Conservation (phyloP, 2,888 invertebrate species). For the Pandemis cinnamomeana region DNA sequence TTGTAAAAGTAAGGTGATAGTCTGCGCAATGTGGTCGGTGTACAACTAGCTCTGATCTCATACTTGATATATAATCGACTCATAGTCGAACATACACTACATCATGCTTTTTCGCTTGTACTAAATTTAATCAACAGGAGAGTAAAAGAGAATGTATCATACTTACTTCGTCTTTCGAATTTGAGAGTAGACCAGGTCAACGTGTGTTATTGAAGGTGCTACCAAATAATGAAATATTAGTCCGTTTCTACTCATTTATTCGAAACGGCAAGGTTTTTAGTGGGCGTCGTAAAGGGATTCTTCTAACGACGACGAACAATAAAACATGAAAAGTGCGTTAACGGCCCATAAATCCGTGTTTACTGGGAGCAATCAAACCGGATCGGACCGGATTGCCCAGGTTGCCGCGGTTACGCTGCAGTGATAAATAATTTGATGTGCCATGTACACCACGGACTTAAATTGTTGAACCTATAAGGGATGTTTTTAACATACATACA, state of each 20-base stretch:
- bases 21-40: too few species aligned
- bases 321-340: slow-evolving; percentile 81
- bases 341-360: slow-evolving; percentile 78
- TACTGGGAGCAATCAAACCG: slow-evolving; percentile 68
- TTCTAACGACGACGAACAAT: slow-evolving; percentile 76
- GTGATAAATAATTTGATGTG: slow-evolving; percentile 26
- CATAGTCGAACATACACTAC: too few species aligned
- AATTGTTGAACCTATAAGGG: neutral
- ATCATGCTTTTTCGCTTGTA: too few species aligned
- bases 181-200: too few species aligned
- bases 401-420: slow-evolving; percentile 39
- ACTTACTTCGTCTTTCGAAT: too few species aligned
- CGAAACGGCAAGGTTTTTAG: slow-evolving; percentile 67
- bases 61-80: too few species aligned
- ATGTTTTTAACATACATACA: neutral
- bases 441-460: neutral
- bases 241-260: slow-evolving; percentile 65
- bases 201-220: neutral
- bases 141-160: too few species aligned
- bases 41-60: too few species aligned
- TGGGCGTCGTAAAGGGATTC: slow-evolving; percentile 72
- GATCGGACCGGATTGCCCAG: slow-evolving; percentile 58
- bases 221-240: slow-evolving; percentile 52
- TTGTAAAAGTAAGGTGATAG: too few species aligned
- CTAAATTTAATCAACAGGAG: too few species aligned